Evolutionary conservation across 2,797 vertebrate genomes (phyloP), one percentile per base, ranked within the genome.

Genomic region (Australoheros facetus): DNA sequence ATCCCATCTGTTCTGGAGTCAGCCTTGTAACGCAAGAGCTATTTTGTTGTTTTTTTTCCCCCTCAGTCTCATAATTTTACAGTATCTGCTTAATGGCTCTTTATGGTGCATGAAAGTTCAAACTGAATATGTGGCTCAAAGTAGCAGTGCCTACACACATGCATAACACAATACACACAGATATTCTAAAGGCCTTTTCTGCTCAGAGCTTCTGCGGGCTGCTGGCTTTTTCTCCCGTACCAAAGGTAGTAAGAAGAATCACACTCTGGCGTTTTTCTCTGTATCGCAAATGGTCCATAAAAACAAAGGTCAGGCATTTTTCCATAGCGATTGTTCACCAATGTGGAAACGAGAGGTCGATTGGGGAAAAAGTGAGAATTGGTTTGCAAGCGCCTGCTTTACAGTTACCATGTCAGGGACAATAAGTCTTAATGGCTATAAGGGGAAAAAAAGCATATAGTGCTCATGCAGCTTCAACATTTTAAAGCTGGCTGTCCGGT

Each of bases 291-390:
- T 89, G 84, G 90, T 86, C 91, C 88, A 94, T 95, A 93, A 95
- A 94, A 94, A 56, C 75, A 92, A 96, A 95, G 94, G 95, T 94
- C 94, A 94, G 84, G 51, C 51, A 30, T 89, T 87, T 84, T 73
- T 77, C 77, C 73, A 79, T 45, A 79, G 75, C 17, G 21, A 92
- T 85, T 89, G 90, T 74, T 90, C 85, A 91, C 57, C 66, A 88
- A 72, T 83, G 86, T 91, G 88, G 78, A 89, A 91, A 93, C 80
- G 74, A 90, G 83, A 80, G 71, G 81, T 77, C 69, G 80, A 85
- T 64, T 77, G 55, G 74, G 73, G 79, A 28, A 78, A 83, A 70
- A 78, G 73, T 64, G 42, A 62, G 86, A 88, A 91, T 84, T 88
- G 88, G 78, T 90, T 89, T 89, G 78, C 28, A 76, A 88, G 87